phyloP scores from a whole-genome alignment of 2,113 vertebrate genomes.

The Rhineura floridana region DNA sequence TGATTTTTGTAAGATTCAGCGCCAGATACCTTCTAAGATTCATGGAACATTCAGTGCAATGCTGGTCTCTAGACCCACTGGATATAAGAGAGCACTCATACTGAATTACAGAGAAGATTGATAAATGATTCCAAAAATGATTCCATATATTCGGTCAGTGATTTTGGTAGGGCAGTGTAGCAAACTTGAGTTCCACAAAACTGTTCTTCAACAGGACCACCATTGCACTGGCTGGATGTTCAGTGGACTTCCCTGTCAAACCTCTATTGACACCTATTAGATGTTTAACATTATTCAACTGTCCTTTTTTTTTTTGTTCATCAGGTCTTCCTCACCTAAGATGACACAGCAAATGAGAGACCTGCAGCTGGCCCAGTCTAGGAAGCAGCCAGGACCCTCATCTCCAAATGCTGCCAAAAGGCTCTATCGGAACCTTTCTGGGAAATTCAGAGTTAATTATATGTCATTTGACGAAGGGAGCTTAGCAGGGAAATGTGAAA shows the following conservation, averaged over 20 bases:
- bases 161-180: neutral
- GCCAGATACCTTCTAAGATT: neutral
- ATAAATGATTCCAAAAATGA: neutral
- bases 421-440: conserved; percentile 92
- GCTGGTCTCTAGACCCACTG: neutral
- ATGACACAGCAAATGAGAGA: conserved; percentile 88
- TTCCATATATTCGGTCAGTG: too few species aligned
- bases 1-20: neutral
- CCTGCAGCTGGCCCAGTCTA: conserved; percentile 77
- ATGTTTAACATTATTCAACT: accelerated
- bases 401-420: conserved; percentile 89
- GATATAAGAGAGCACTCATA: neutral
- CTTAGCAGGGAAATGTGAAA: conserved; percentile 79
- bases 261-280: neutral
- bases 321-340: conserved; percentile 86
- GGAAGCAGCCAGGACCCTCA: conserved; percentile 82
- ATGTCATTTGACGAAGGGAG: conserved; percentile 82
- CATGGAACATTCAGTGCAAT: neutral
- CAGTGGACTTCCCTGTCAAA: neutral
- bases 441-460: conserved; percentile 88
- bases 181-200: neutral
- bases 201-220: neutral
- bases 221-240: neutral
- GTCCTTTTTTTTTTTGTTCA: neutral
- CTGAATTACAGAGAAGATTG: neutral